These are phyloP conservation scores for Heliothis virescens DNA, from an alignment of 1,140 invertebrate genomes.

Conservation along the genomic window DNA sequence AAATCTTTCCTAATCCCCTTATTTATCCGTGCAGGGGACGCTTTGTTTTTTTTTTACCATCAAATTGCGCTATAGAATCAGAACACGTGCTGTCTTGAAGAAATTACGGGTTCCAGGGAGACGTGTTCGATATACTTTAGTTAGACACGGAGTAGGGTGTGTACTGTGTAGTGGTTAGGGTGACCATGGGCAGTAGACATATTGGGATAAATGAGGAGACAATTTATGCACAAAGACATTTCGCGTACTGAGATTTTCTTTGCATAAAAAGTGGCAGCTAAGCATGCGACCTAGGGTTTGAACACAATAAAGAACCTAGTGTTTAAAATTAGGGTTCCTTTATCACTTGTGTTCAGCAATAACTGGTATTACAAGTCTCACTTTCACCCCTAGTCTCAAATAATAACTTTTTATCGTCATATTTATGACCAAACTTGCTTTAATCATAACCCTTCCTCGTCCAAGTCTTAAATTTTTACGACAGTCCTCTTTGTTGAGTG, in stretches of 20 bases:
- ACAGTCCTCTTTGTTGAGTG: conserved; percentile 34
- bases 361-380: background rate
- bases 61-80: conserved; percentile 66
- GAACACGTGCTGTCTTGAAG: conserved; percentile 76
- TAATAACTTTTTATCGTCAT: conserved; percentile 21
- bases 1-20: conserved; percentile 46
- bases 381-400: conserved; percentile 12
- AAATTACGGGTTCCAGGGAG: conserved; percentile 67
- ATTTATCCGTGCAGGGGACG: conserved; percentile 51
- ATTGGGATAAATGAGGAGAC: background rate
- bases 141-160: conserved; percentile 68
- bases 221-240: too few relatives aligned
- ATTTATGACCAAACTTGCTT: conserved; percentile 44
- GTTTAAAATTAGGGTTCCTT: background rate
- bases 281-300: too few relatives aligned
- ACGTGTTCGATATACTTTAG: conserved; percentile 69
- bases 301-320: too few relatives aligned
- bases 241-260: too few relatives aligned
- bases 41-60: conserved; percentile 67
- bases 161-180: conserved; percentile 58
- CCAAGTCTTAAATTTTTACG: conserved; percentile 50
- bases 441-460: conserved; percentile 33
- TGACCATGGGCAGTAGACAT: background rate
- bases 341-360: background rate
- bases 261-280: too few relatives aligned